These are phyloP conservation scores for Rhabdomys pumilio DNA, from an alignment of 2,797 vertebrate genomes.

Conservation along the genomic window DNA sequence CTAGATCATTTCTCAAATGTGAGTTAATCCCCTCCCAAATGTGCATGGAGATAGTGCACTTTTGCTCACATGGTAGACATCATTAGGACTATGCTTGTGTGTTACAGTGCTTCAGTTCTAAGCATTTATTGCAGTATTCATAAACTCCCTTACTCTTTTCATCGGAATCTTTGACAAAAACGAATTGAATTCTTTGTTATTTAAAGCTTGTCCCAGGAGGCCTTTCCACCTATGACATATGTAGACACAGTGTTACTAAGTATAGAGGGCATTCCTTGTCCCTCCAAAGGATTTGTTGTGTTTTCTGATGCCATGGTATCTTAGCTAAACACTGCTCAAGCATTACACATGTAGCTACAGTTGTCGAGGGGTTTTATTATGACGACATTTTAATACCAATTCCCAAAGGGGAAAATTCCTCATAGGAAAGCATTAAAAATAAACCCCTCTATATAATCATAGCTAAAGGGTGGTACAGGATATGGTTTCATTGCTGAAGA, in stretches of 20 bases:
- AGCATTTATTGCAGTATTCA: neutral
- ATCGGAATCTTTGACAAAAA: conserved; percentile 31
- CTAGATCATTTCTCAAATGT: conserved; percentile 9
- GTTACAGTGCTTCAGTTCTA: neutral
- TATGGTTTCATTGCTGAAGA: conserved; percentile 51
- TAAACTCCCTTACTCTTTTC: neutral
- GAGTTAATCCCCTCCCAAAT: neutral
- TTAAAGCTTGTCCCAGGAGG: conserved; percentile 37
- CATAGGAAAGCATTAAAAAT: conserved; percentile 53
- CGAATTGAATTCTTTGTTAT: conserved; percentile 42
- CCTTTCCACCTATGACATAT: neutral
- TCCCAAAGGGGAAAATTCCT: conserved; percentile 55
- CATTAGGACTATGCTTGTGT: neutral
- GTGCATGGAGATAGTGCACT: neutral
- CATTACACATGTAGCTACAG: conserved; percentile 60
- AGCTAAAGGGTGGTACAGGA: conserved; percentile 32
- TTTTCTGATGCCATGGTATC: conserved; percentile 80
- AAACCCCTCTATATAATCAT: conserved; percentile 49
- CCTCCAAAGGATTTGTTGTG: conserved; percentile 74
- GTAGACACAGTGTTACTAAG: conserved; percentile 65
- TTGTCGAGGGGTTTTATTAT: conserved; percentile 62
- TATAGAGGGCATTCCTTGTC: conserved; percentile 60
- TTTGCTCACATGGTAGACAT: neutral
- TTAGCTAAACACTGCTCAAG: conserved; percentile 47
- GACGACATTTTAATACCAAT: conserved; percentile 27